Evolutionary conservation across 2,888 invertebrate species (phyloP).

Genomic region (Scaptomyza caliginosa): DNA sequence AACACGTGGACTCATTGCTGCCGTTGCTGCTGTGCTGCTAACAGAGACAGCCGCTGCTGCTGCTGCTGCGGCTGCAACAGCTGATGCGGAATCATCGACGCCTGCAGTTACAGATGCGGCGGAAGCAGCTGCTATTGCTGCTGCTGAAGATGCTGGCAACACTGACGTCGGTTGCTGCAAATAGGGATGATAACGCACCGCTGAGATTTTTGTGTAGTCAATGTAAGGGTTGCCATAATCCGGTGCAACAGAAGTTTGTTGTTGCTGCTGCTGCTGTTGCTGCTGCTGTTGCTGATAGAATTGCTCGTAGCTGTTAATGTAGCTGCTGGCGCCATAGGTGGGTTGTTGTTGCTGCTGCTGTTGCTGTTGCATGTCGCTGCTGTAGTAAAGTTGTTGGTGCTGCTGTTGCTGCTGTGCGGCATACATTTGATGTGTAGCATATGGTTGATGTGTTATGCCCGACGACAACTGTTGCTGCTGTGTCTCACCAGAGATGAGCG

Average conservation of each 20-base stretch:
- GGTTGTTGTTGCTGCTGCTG: slow-evolving; percentile 62
- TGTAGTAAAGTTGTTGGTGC: slow-evolving; percentile 79
- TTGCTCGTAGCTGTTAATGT: slow-evolving; percentile 83
- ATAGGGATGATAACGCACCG: slow-evolving; percentile 81
- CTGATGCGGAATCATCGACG: slow-evolving; percentile 63
- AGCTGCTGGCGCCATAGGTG: slow-evolving; percentile 70
- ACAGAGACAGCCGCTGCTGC: slow-evolving; percentile 35
- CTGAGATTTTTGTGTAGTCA: slow-evolving; percentile 64
- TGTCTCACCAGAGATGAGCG: slow-evolving; percentile 65
- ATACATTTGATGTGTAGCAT: slow-evolving; percentile 70
- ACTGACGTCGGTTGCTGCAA: slow-evolving; percentile 73
- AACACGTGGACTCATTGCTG: slow-evolving; percentile 83
- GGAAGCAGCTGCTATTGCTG: slow-evolving; percentile 25
- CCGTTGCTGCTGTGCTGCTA: slow-evolving; percentile 68
- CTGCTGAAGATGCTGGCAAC: slow-evolving; percentile 25
- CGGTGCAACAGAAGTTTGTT: slow-evolving; percentile 26
- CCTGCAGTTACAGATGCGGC: slow-evolving; percentile 65
- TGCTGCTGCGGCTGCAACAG: slow-evolving; percentile 30
- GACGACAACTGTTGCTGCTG: slow-evolving; percentile 84
- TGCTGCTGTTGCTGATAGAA: slow-evolving; percentile 82
- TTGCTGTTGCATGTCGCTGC: slow-evolving; percentile 62
- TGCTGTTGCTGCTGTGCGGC: slow-evolving; percentile 68
- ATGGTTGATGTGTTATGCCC: slow-evolving; percentile 77
- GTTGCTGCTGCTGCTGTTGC: slow-evolving; percentile 73
- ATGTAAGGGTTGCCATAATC: slow-evolving; percentile 60